Percentiles rank a stretch among this genome's conserved stretches.
These are phyloP conservation scores for Dolichopus griseipennis DNA, from an alignment of 2,888 invertebrate species.

Conservation along the genomic window DNA sequence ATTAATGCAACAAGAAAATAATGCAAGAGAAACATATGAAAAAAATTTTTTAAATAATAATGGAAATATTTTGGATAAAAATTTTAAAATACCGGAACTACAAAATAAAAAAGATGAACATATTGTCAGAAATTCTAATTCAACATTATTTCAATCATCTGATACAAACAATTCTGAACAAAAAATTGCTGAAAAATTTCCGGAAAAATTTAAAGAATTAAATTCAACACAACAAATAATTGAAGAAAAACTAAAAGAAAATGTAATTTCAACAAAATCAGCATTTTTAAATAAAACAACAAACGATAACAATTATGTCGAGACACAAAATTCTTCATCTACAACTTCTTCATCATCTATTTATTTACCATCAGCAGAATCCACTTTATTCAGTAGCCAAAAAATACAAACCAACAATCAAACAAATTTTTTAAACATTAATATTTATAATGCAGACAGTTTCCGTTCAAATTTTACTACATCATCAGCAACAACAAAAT, in stretches of 20 bases:
- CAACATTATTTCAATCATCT: no score
- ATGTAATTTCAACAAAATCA: background rate
- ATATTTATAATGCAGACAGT: background rate
- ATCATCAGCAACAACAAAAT: background rate
- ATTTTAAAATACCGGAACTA: background rate
- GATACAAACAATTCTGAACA: background rate
- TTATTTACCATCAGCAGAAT: no score
- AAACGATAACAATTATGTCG: conserved; percentile 24
- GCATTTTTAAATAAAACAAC: conserved; percentile 7
- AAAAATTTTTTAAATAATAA: background rate
- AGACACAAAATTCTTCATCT: conserved; percentile 15
- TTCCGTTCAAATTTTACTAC: background rate
- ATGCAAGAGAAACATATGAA: background rate
- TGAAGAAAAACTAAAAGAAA: background rate
- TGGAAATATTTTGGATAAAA: background rate
- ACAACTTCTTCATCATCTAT: no score
- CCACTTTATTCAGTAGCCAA: conserved; percentile 13
- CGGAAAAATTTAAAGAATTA: background rate
- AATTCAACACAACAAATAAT: background rate
- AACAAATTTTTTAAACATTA: background rate
- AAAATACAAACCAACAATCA: background rate
- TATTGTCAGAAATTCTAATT: no score
- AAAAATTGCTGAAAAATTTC: background rate
- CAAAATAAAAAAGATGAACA: no score
- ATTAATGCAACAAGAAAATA: conserved; percentile 5